phyloP scores from a whole-genome alignment of 2,113 vertebrate genomes.

The Dasypus novemcinctus region DNA sequence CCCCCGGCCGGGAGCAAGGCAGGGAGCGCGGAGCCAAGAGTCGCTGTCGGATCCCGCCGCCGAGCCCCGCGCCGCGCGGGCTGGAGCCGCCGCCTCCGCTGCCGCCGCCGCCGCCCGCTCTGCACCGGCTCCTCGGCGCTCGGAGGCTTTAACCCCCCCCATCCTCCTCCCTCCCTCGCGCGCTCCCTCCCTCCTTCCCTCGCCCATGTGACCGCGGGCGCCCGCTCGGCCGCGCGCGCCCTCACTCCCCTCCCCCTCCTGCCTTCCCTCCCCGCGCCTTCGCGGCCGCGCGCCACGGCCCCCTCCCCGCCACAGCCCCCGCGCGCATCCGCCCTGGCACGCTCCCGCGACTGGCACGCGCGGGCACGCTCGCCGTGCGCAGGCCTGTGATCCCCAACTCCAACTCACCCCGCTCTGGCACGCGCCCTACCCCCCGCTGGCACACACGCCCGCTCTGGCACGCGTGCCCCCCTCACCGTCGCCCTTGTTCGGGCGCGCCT shows the following conservation, averaged over 20 bases:
- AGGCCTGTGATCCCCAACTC: slow-evolving; percentile 51
- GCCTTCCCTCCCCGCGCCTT: slow-evolving; percentile 72
- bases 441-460: slow-evolving; percentile 62
- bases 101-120: slow-evolving; percentile 75
- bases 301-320: slow-evolving; percentile 63
- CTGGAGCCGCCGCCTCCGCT: slow-evolving; percentile 70
- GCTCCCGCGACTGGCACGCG: slow-evolving; percentile 62
- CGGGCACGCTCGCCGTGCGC: slow-evolving; percentile 46
- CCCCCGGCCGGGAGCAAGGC: slow-evolving; percentile 27
- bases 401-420: slow-evolving; percentile 38
- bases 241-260: slow-evolving; percentile 74
- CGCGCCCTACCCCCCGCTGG: slow-evolving; percentile 43
- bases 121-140: slow-evolving; percentile 78
- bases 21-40: slow-evolving; percentile 32
- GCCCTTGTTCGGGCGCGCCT: slow-evolving; percentile 59
- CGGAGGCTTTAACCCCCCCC: slow-evolving; percentile 77
- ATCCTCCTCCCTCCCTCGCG: slow-evolving; percentile 75
- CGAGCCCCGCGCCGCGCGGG: slow-evolving; percentile 49
- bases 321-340: slow-evolving; percentile 60
- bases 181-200: slow-evolving; percentile 71
- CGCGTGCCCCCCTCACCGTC: slow-evolving; percentile 55
- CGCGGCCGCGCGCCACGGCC: slow-evolving; percentile 73
- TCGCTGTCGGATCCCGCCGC: slow-evolving; percentile 43
- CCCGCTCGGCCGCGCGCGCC: slow-evolving; percentile 77
- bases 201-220: slow-evolving; percentile 79